A percentile compares a stretch with the other conserved stretches of the same genome.
These are phyloP conservation scores for Camelus dromedarius DNA, from an alignment of 2,113 vertebrate species.

Conservation along the genomic window DNA sequence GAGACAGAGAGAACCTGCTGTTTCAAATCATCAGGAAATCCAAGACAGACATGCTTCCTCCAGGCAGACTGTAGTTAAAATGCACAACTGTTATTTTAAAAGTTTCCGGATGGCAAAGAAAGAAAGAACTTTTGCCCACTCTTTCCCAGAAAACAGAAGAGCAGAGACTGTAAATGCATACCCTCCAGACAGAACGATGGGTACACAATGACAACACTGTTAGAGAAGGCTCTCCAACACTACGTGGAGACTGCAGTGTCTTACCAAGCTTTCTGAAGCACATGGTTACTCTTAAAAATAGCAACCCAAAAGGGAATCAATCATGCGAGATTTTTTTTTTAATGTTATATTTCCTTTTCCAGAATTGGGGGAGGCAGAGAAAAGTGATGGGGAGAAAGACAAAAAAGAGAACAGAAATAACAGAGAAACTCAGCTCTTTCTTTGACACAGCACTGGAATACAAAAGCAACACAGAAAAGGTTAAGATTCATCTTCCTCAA, in stretches of 20 bases:
- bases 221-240: neutral
- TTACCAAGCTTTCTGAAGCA: neutral
- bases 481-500: neutral
- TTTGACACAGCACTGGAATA: neutral
- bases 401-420: neutral
- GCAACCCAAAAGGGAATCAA: neutral
- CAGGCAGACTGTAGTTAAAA: neutral
- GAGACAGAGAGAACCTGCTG: neutral
- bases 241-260: fast-evolving
- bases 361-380: neutral
- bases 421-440: neutral
- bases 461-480: neutral
- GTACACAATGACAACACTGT: neutral
- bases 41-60: neutral
- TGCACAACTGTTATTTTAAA: constrained; percentile 9
- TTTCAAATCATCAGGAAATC: constrained; percentile 39
- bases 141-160: neutral
- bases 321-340: neutral
- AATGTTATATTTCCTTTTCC: neutral
- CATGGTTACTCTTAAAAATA: neutral
- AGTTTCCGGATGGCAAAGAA: constrained; percentile 30
- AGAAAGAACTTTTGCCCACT: neutral
- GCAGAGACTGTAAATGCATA: neutral
- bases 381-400: neutral
- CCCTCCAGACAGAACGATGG: neutral